Evolutionary conservation across 2,113 vertebrate species (phyloP), one percentile per base, ranked within the genome.

Genomic region (Lycocorax pyrrhopterus): DNA sequence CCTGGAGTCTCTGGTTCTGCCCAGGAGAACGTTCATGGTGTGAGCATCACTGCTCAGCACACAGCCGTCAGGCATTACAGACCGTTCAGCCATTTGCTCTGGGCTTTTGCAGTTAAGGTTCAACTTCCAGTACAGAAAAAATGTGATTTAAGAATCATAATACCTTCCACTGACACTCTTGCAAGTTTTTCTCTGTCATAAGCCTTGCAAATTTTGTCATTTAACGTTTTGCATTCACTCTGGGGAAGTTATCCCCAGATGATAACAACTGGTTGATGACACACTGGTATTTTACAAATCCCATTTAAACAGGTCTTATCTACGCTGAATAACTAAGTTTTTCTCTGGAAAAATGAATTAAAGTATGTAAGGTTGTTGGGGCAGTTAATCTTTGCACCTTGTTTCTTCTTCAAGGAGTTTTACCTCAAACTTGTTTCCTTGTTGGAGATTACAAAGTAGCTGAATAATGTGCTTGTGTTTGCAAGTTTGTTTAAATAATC

Each of bases 1-100:
- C 16, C 19, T 29, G 32, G 47, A 76, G 41, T 9, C 58, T 68
- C 21, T 73, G 51, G 7, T 72, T 68, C 43, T 71, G 35, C 35
- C 21, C 29, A 60, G 59, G 20, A 43, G 26, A 32, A 30, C 1
- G 4, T 35, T 52, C 0, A 0, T 19, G 23, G 13, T 11, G 35
- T 44, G 82, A 90, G 13, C 49, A 26, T 64, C 26, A 1, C 41
- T 52, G 62, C 35, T 89, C 35, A 75, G 52, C 39, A 30, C 12
- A 2, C 12, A 43, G 41, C 39, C 41, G 3, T 66, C 3, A 13
- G 46, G 10, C 6, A 0, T 35, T 60, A 15, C 12, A 30, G 29
- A 47, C 12, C 12, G 4, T 25, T 21, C 35, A 58, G 35, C n/a
- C 13, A 2, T 66, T 52, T 33, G 4, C 23, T 80, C 59, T 67